A percentile compares a stretch with the other conserved stretches of the same genome.
Conservation (phyloP, 2,888 invertebrate genomes). For the Callinectes sapidus region DNA sequence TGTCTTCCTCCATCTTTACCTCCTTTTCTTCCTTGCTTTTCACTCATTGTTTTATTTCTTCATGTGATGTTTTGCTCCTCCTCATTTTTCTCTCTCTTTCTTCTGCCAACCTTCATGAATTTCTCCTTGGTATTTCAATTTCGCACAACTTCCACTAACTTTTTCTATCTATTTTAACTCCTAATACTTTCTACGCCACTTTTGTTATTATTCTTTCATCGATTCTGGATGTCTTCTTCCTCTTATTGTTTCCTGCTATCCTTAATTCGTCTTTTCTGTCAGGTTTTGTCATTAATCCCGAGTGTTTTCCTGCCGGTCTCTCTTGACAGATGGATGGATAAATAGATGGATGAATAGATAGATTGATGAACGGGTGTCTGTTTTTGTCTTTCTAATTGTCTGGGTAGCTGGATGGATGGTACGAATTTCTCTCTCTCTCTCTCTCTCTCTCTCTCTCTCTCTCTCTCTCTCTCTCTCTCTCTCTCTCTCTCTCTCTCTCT, state of each 20-base stretch:
- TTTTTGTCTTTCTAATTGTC: background rate
- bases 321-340: too few species aligned
- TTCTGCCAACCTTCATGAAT: background rate
- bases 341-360: too few species aligned
- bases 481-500: slow-evolving; percentile 18
- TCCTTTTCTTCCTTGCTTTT: background rate
- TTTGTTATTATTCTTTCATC: background rate
- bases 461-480: slow-evolving; percentile 28
- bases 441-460: slow-evolving; percentile 7
- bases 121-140: background rate
- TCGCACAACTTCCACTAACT: background rate
- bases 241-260: background rate
- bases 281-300: background rate
- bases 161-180: background rate
- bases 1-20: background rate
- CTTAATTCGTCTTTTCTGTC: background rate
- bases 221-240: background rate
- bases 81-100: background rate
- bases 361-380: too few species aligned
- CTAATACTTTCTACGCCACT: background rate
- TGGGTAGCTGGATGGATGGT: background rate
- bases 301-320: too few species aligned
- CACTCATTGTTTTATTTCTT: background rate
- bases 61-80: background rate
- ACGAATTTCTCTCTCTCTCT: background rate